phyloP scores from a whole-genome alignment of 1,140 invertebrate genomes.

The Dreissena polymorpha region DNA sequence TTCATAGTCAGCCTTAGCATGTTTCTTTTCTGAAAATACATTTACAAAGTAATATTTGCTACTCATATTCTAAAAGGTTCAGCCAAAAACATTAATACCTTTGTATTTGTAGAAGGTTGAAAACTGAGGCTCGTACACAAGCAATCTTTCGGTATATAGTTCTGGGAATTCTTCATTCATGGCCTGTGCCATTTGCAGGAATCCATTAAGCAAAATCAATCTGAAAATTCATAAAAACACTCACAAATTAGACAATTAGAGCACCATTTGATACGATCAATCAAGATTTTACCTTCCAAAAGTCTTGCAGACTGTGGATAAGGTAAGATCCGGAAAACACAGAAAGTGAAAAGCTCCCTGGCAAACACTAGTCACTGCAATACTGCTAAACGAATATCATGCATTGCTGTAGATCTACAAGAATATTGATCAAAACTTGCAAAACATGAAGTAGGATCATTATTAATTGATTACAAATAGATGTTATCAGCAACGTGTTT shows the following conservation, averaged over 20 bases:
- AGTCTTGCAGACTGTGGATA: background rate
- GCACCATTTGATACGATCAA: background rate
- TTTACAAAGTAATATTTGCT: background rate
- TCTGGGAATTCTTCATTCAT: slow-evolving; percentile 15
- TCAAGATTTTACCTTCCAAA: background rate
- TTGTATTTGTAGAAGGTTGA: slow-evolving; percentile 19
- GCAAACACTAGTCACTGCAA: background rate
- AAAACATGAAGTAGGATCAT: no score
- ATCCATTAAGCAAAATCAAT: slow-evolving; percentile 12
- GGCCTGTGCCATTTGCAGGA: slow-evolving; percentile 20
- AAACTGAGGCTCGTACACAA: slow-evolving; percentile 20
- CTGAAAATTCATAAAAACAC: background rate
- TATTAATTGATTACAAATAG: no score
- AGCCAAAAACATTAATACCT: background rate
- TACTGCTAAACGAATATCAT: no score
- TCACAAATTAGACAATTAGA: no score
- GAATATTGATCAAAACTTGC: no score
- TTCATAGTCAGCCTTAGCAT: background rate
- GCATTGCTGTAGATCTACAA: no score
- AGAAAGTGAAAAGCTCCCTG: background rate
- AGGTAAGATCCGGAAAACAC: background rate
- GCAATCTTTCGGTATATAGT: background rate
- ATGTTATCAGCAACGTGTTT: no score
- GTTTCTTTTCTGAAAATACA: background rate
- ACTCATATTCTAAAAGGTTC: no score